Conservation (phyloP, 2,888 invertebrate genomes). For the Rapana venosa region DNA sequence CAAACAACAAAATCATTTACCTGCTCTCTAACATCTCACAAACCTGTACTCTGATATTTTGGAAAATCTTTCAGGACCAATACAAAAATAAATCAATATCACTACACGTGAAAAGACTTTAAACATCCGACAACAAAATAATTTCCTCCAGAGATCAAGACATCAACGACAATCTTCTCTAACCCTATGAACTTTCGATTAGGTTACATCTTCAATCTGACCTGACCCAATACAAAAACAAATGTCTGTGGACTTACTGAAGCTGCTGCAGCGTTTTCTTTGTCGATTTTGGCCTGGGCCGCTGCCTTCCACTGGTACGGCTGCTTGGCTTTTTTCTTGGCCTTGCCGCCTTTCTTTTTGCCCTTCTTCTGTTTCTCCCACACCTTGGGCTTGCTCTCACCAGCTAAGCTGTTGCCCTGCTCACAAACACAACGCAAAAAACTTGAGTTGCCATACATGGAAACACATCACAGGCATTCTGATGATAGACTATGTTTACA, state of each 20-base stretch:
- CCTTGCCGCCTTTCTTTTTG: constrained; percentile 78
- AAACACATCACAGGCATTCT: background rate
- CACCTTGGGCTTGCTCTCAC: constrained; percentile 82
- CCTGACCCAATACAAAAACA: no score
- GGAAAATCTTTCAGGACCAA: no score
- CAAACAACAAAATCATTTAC: no score
- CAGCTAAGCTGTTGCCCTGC: constrained; percentile 36
- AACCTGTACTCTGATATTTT: no score
- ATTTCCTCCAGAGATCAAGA: background rate
- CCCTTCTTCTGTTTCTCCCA: constrained; percentile 87
- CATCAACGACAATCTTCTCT: background rate
- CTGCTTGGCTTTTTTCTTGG: constrained; percentile 66
- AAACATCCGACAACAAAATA: no score
- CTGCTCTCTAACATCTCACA: no score
- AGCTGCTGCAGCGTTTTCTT: constrained; percentile 45
- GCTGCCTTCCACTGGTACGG: constrained; percentile 67
- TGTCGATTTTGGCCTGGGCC: constrained; percentile 53
- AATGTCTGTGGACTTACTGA: background rate
- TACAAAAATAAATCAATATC: no score
- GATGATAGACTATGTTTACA: no score
- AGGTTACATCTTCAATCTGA: no score
- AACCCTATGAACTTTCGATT: no score
- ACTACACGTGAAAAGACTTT: no score
- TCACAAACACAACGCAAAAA: background rate
- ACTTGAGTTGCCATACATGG: background rate